Conservation (phyloP, 2,888 invertebrate genomes). For the Eupithecia vulgata region DNA sequence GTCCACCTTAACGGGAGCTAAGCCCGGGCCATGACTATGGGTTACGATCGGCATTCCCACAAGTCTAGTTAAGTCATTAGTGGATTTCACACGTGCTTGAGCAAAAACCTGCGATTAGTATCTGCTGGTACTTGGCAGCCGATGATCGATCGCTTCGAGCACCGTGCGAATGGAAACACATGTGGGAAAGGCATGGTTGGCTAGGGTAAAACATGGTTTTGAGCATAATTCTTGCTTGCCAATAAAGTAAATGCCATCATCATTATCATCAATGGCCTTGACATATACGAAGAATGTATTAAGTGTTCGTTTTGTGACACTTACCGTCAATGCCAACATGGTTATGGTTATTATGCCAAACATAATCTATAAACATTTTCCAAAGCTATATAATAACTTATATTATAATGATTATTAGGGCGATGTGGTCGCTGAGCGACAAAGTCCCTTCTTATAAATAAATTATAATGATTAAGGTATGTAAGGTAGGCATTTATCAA, state of each 20-base stretch:
- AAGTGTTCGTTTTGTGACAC: too few species aligned
- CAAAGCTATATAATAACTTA: too few species aligned
- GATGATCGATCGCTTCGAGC: conserved; percentile 28
- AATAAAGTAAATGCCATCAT: neutral
- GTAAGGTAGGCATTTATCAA: too few species aligned
- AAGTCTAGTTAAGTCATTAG: conserved; percentile 36
- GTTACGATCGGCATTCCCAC: conserved; percentile 25
- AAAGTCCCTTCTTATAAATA: too few species aligned
- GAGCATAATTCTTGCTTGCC: neutral
- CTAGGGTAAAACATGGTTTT: neutral
- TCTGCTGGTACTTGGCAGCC: conserved; percentile 17
- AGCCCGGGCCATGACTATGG: conserved; percentile 1
- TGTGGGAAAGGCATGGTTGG: conserved; percentile 11
- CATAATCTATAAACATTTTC: too few species aligned
- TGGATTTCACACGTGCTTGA: conserved; percentile 28
- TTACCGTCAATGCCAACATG: too few species aligned
- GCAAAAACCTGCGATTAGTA: conserved; percentile 31
- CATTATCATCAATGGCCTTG: too few species aligned
- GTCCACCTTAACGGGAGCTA: conserved; percentile 18
- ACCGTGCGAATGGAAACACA: conserved; percentile 27
- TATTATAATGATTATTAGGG: too few species aligned
- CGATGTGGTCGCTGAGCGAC: too few species aligned
- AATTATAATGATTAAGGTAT: too few species aligned
- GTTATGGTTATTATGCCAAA: too few species aligned
- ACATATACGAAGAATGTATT: too few species aligned